Evolutionary conservation across 2,797 vertebrate genomes (phyloP), one percentile per base, ranked within the genome.

Genomic region (Momotus momota): DNA sequence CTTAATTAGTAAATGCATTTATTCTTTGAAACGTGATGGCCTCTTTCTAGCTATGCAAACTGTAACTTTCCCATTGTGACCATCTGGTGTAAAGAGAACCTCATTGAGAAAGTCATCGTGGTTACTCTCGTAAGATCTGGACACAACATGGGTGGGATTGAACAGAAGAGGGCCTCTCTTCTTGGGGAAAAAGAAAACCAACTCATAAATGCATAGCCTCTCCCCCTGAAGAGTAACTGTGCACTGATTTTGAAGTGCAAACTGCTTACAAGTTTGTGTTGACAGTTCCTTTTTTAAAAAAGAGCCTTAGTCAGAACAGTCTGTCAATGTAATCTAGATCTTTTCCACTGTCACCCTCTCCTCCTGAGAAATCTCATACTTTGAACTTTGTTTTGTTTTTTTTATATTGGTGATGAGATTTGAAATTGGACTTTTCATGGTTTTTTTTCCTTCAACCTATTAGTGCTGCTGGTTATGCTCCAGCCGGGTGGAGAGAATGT

Each of bases 71-170:
- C 33, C 1, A 0, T 35, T 61, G 41, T 78, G 58, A 49, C 45
- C 13, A 8, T 31, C 41, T 0, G 1, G 9, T 65, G 41, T 31
- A 45, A 22, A 35, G 67, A 87, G 35, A 33, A 26, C 20, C 10
- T 52, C 1, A 2, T 0, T 9, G 54, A 71, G 54, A 60, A 81
- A 81, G 26, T 71, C 3, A 3, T 9, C 0, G 3, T 33, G 29
- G 9, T 51, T 60, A 2, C 67, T 84, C 49, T 72, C 33, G 13
- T 19, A 41, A 38, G 23, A 17, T 46, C 29, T 54, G 45, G n/a
- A 48, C 38, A 17, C 40, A n/a, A 0, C 31, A 6, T 8, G 12
- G 31, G 14, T 29, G 26, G 40, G 6, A 43, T 3, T 57, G 51
- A 74, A 35, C 2, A 29, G 23, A 51, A 54, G 16, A 48, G 22